Conservation (phyloP, 2,113 vertebrate genomes). For the Corapipo altera region DNA sequence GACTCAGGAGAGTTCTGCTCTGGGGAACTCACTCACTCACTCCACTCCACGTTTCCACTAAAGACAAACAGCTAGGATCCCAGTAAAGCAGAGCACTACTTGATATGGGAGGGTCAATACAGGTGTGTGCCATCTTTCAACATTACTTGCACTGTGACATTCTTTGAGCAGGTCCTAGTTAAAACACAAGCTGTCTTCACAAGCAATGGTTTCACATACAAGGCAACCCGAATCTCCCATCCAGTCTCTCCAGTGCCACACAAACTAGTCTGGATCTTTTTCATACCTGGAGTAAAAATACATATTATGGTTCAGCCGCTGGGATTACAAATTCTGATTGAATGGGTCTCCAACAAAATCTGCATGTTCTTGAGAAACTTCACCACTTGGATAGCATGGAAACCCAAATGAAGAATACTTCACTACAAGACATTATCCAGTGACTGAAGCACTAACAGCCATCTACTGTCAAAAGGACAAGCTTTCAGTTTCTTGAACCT, state of each 20-base stretch:
- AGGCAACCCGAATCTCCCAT: background rate
- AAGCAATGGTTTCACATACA: background rate
- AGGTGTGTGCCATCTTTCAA: background rate
- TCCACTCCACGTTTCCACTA: background rate
- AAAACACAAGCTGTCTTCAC: background rate
- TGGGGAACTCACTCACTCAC: background rate
- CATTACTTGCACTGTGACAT: background rate
- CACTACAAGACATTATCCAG: background rate
- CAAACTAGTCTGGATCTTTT: background rate
- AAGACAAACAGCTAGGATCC: background rate
- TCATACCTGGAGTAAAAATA: background rate
- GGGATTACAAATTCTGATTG: background rate
- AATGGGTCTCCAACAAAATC: background rate
- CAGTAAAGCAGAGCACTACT: background rate
- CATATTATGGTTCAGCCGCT: background rate
- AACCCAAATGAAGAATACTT: background rate
- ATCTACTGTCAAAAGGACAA: background rate
- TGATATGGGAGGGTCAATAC: background rate
- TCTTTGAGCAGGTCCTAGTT: background rate
- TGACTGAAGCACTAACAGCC: background rate
- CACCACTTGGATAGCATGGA: background rate
- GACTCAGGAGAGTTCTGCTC: background rate
- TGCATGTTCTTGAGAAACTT: background rate
- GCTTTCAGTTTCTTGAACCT: background rate
- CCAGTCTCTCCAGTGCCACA: background rate